Percentiles rank a stretch among this genome's conserved stretches.
These are phyloP conservation scores for Sebastes taczanowskii DNA, from an alignment of 2,797 vertebrate genomes.

Conservation along the genomic window DNA sequence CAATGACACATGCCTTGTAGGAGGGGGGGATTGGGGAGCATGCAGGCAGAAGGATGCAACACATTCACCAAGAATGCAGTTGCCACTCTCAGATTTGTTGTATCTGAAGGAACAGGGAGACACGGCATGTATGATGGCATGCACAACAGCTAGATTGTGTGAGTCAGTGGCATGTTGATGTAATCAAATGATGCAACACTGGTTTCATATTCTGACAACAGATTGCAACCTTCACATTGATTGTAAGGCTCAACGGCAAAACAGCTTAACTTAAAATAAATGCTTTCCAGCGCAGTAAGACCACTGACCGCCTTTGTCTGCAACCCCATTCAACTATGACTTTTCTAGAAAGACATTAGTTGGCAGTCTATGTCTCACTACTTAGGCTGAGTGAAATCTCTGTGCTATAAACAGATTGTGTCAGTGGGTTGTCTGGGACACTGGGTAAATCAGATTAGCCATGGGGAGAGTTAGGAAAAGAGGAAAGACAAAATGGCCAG, in stretches of 20 bases:
- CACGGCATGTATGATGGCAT: conserved; percentile 43
- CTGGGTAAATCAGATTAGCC: conserved; percentile 37
- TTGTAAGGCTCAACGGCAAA: background rate
- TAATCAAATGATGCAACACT: conserved; percentile 5
- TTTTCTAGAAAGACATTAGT: background rate
- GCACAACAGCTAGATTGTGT: conserved; percentile 26
- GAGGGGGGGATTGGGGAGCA: conserved; percentile 19
- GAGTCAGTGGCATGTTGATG: conserved; percentile 2
- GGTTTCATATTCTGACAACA: background rate
- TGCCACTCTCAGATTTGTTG: conserved; percentile 12
- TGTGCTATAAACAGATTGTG: conserved; percentile 13
- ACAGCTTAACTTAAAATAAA: background rate
- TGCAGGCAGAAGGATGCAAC: conserved; percentile 57
- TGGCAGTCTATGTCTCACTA: background rate
- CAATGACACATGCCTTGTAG: conserved; percentile 59
- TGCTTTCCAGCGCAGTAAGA: background rate
- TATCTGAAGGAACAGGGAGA: conserved; percentile 18
- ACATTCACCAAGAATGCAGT: conserved; percentile 24
- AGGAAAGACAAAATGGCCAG: conserved; percentile 11
- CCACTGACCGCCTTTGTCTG: background rate
- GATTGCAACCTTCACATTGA: background rate
- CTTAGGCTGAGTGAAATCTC: background rate
- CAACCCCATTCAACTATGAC: background rate
- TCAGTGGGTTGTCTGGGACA: conserved; percentile 14
- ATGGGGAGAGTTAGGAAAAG: background rate